Evolutionary conservation across 2,888 invertebrate species (phyloP), one percentile per base, ranked within the genome.

Genomic region (Graphium colonna): DNA sequence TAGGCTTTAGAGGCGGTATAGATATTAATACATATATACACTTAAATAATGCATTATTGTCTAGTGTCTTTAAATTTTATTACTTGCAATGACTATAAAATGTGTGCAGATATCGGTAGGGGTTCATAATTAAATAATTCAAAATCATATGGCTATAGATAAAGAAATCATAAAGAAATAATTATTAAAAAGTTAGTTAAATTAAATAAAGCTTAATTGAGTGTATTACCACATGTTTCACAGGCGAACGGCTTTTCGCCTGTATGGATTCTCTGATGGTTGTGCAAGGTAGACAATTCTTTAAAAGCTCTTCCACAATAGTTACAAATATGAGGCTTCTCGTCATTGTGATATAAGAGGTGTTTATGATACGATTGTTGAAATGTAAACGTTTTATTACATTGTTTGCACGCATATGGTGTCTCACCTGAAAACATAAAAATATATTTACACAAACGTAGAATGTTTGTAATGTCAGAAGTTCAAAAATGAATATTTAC

Each of bases 341-440:
- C 96, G 67, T 95, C 95, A 57, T 94, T 95, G 73, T 96, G 96
- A 73, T 96, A 96, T 47, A 96, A 87, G 71, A 96, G 92, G 80
- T 96, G 96, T 73, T 96, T 96, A 77, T 96, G 96, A 78, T 95
- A 96, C 0, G 96, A 96, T 69, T 96, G 96, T 82, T 96, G 96
- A 82, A 96, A 96, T 46, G 96, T 96, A 79, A 96, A 96, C 9
- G 94, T 95, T 76, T 96, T 95, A 61, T 94, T 94, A 73, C 96
- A 96, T 63, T 94, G 93, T 44, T 91, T 90, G 71, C 96, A 96
- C 16, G 93, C 93, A 72, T 96, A 96, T 0, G 96, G 96, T 91
- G 95, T 96, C 90, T 96, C 96, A 55, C 96, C 96, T 92, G 90
- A 58, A 60, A 59, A 52, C 39, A 45, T 21, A 49, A 46, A 49